These are phyloP conservation scores for Drosophila fulvimacula DNA, from an alignment of 2,888 invertebrate genomes.

Conservation along the genomic window DNA sequence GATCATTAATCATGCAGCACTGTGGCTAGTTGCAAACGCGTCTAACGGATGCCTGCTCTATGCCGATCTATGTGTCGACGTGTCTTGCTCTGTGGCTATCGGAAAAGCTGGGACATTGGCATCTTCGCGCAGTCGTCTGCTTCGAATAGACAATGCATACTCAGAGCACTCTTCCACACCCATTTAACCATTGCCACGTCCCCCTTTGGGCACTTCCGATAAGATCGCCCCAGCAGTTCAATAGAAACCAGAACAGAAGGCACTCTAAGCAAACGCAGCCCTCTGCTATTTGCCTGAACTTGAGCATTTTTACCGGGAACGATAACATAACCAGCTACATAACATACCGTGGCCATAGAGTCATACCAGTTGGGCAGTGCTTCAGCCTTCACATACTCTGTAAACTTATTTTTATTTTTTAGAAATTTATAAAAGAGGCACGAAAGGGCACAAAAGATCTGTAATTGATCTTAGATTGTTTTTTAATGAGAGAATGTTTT, in stretches of 20 bases:
- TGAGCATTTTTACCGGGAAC: conserved; percentile 59
- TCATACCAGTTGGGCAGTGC: conserved; percentile 8
- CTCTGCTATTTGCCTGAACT: conserved; percentile 40
- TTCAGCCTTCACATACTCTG: conserved; percentile 33
- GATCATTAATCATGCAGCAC: conserved; percentile 48
- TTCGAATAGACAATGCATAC: conserved; percentile 41
- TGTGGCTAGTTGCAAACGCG: conserved; percentile 14
- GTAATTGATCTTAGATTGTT: not conserved
- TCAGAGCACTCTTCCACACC: conserved; percentile 27
- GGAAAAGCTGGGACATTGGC: conserved; percentile 22
- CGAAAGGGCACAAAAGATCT: not conserved
- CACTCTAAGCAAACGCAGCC: conserved; percentile 21
- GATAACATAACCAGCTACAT: conserved; percentile 60
- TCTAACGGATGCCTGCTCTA: conserved; percentile 33
- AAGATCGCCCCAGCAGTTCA: conserved; percentile 67
- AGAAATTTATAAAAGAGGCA: not conserved
- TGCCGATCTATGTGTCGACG: conserved; percentile 8
- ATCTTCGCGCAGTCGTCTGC: conserved; percentile 19
- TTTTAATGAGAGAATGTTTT: not conserved
- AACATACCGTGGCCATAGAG: conserved; percentile 9
- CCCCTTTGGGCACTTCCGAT: conserved; percentile 70
- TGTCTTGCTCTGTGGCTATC: conserved; percentile 9
- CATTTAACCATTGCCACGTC: conserved; percentile 37
- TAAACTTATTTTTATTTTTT: not conserved
- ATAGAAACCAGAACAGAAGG: conserved; percentile 60